Evolutionary conservation across 2,113 vertebrate species (phyloP).

Genomic region (Hiodon alosoides): DNA sequence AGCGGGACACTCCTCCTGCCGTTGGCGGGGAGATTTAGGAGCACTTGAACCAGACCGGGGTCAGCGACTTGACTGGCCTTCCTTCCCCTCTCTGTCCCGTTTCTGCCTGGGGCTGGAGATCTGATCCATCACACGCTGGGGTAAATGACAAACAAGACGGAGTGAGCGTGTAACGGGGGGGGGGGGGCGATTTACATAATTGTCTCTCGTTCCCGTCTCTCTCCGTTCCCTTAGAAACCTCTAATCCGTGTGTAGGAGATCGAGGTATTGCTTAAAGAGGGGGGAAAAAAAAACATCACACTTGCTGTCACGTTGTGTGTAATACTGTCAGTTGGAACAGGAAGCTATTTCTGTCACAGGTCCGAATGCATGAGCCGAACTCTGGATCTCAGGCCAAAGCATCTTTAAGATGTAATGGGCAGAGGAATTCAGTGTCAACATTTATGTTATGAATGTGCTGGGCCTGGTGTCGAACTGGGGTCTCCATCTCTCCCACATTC

Average conservation of each 20-base stretch:
- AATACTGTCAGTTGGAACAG: no score
- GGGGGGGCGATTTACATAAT: background rate
- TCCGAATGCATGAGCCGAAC: no score
- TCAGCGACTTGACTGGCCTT: background rate
- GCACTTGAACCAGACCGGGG: background rate
- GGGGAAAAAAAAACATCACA: no score
- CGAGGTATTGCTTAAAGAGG: background rate
- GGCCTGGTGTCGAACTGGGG: no score
- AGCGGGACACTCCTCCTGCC: background rate
- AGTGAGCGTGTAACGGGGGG: background rate
- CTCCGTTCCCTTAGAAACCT: no score
- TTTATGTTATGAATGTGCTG: no score
- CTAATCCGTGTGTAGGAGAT: background rate
- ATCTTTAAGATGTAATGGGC: no score
- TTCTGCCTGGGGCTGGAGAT: background rate
- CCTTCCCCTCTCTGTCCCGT: background rate
- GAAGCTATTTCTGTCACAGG: no score
- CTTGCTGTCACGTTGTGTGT: no score
- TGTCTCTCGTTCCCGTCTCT: background rate
- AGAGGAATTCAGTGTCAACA: no score
- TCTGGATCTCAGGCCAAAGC: no score
- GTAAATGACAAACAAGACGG: no score
- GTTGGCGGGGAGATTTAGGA: background rate
- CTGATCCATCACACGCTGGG: background rate
- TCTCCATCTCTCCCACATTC: conserved; percentile 40